These are phyloP conservation scores for Haliclona indistincta DNA, from an alignment of 37 sponge, comb jelly and placozoan genomes.

Conservation along the genomic window DNA sequence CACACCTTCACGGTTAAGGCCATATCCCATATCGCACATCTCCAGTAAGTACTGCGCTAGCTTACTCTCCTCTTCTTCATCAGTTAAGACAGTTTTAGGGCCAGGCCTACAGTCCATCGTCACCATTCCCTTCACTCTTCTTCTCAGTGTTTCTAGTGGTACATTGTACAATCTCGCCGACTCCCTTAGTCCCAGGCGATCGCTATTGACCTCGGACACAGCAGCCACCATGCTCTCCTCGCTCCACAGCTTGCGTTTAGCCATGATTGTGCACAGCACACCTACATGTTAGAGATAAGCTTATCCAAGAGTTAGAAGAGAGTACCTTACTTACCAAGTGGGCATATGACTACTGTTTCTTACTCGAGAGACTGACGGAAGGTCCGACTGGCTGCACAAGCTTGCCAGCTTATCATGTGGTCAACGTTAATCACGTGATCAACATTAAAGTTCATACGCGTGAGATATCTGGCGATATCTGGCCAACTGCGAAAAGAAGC, in stretches of 20 bases:
- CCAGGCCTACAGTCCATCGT: constrained; percentile 17
- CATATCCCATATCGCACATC: constrained; percentile 30
- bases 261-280: constrained; percentile 5
- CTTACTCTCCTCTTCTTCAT: constrained; percentile 17
- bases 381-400: too few relatives aligned
- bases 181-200: constrained; percentile 16
- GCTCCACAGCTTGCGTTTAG: constrained; percentile 47
- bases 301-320: not conserved
- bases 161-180: constrained; percentile 8
- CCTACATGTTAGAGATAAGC: not conserved
- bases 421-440: not conserved
- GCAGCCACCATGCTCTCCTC: constrained; percentile 41
- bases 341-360: too few relatives aligned
- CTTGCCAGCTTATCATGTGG: not conserved
- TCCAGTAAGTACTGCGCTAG: not conserved
- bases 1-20: constrained; percentile 9
- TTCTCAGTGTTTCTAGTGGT: constrained; percentile 21
- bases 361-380: too few relatives aligned
- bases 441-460: too few relatives aligned
- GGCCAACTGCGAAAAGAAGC: too few relatives aligned
- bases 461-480: too few relatives aligned
- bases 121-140: constrained; percentile 1
- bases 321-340: constrained; percentile 2
- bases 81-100: constrained; percentile 10
- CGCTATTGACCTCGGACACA: constrained; percentile 15